A percentile compares a stretch with the other conserved stretches of the same genome.
Conservation (phyloP, 2,797 vertebrate species). For the Gephyroberyx darwinii region DNA sequence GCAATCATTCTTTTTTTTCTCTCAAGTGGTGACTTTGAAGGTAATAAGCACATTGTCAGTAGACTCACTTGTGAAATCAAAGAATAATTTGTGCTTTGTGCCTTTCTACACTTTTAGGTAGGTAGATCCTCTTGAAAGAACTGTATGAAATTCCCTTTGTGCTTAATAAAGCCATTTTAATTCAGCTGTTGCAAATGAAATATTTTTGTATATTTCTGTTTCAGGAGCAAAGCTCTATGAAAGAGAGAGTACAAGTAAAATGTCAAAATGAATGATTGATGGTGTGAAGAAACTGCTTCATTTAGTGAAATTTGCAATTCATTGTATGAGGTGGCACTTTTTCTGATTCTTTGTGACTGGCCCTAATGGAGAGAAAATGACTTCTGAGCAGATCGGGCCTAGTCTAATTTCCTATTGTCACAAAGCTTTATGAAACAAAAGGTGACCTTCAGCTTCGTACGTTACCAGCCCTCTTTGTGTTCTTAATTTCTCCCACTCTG, state of each 20-base stretch:
- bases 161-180: slow-evolving; percentile 1
- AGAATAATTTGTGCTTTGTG: slow-evolving; percentile 5
- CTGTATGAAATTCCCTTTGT: background rate
- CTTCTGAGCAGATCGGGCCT: slow-evolving; percentile 71
- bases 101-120: slow-evolving; percentile 24
- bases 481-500: slow-evolving; percentile 69
- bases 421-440: slow-evolving; percentile 71
- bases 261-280: slow-evolving; percentile 48
- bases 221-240: slow-evolving; percentile 5
- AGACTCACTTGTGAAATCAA: slow-evolving; percentile 29
- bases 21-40: slow-evolving; percentile 14
- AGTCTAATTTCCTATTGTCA: slow-evolving; percentile 73
- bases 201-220: background rate
- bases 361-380: slow-evolving; percentile 80
- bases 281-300: slow-evolving; percentile 32
- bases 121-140: slow-evolving; percentile 15
- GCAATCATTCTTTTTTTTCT: slow-evolving; percentile 4
- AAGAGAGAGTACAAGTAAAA: background rate
- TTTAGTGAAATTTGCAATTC: slow-evolving; percentile 57
- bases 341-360: slow-evolving; percentile 78
- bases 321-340: slow-evolving; percentile 69
- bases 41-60: slow-evolving; percentile 3
- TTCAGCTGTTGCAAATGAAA: background rate
- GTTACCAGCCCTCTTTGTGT: slow-evolving; percentile 63
- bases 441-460: slow-evolving; percentile 74